phyloP scores from a whole-genome alignment of 2,888 invertebrate species.

The Lysandra bellargus region DNA sequence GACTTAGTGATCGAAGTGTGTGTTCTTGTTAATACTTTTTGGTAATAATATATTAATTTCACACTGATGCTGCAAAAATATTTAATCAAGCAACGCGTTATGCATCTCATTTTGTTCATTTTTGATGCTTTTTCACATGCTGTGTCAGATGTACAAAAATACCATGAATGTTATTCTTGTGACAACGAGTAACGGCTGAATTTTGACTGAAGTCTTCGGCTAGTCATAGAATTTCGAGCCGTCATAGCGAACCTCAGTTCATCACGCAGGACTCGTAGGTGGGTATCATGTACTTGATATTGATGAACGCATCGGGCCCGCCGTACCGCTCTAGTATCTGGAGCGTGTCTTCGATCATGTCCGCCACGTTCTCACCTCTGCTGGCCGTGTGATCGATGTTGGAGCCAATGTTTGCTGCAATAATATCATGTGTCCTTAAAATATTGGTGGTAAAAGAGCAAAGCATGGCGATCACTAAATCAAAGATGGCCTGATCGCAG shows the following conservation, averaged over 20 bases:
- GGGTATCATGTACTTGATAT: slow-evolving; percentile 98
- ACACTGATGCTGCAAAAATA: no score
- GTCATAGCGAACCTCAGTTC: slow-evolving; percentile 76
- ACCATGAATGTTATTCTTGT: no score
- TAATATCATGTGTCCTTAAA: not conserved
- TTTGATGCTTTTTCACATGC: no score
- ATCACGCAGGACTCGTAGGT: slow-evolving; percentile 96
- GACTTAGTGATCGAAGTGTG: no score
- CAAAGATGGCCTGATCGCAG: no score
- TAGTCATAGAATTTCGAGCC: not conserved
- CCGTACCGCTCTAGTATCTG: slow-evolving; percentile 95
- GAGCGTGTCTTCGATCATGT: slow-evolving; percentile 95
- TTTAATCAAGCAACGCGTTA: no score
- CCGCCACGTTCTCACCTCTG: slow-evolving; percentile 92
- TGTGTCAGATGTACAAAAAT: no score
- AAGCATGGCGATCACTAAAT: not conserved
- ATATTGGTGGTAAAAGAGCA: not conserved
- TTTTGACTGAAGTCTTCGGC: not conserved
- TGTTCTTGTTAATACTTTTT: no score
- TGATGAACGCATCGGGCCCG: slow-evolving; percentile 97
- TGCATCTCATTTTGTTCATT: no score
- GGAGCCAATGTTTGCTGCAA: slow-evolving; percentile 91
- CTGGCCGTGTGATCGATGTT: slow-evolving; percentile 94
- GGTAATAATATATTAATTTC: no score
- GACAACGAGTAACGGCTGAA: not conserved